A percentile compares a stretch with the other conserved stretches of the same genome.
Evolutionary conservation across 2,888 invertebrate species (phyloP).

Genomic region (Anodontia alba): DNA sequence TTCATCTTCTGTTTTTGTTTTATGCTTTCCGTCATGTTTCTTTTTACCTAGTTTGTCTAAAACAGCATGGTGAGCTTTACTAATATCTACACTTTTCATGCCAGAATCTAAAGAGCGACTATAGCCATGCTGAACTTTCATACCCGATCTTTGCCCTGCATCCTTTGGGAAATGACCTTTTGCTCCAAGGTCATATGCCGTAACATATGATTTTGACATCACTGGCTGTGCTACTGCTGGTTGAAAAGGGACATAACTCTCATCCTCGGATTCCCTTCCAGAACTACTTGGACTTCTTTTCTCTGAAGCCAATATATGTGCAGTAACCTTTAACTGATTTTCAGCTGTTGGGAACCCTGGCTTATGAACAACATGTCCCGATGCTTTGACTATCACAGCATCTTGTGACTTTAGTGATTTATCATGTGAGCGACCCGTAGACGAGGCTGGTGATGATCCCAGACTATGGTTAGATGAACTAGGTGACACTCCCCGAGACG

Average conservation of each 20-base stretch:
- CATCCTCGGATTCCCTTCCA: slow-evolving; percentile 69
- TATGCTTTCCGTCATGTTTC: slow-evolving; percentile 6
- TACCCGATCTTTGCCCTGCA: slow-evolving; percentile 18
- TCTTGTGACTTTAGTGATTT: slow-evolving; percentile 32
- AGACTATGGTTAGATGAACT: slow-evolving; percentile 65
- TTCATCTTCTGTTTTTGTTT: slow-evolving; percentile 18
- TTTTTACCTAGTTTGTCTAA: slow-evolving; percentile 18
- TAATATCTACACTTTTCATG: slow-evolving; percentile 7
- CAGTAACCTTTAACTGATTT: slow-evolving; percentile 48
- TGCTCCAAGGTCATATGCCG: neutral
- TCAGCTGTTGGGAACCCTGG: slow-evolving; percentile 45
- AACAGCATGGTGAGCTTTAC: slow-evolving; percentile 10
- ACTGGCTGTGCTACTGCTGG: slow-evolving; percentile 35
- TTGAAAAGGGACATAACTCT: slow-evolving; percentile 69
- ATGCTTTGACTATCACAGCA: slow-evolving; percentile 63
- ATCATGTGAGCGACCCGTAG: slow-evolving; percentile 41
- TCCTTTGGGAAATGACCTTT: slow-evolving; percentile 2
- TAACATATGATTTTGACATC: slow-evolving; percentile 7
- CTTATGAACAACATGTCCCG: slow-evolving; percentile 64
- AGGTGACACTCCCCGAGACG: slow-evolving; percentile 54
- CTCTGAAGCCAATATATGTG: slow-evolving; percentile 34
- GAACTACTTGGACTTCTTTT: slow-evolving; percentile 64
- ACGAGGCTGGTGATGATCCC: slow-evolving; percentile 64
- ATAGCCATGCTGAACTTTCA: slow-evolving; percentile 53
- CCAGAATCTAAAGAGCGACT: slow-evolving; percentile 54